phyloP scores from a whole-genome alignment of 2,797 vertebrate genomes.

The Amniataba percoides region DNA sequence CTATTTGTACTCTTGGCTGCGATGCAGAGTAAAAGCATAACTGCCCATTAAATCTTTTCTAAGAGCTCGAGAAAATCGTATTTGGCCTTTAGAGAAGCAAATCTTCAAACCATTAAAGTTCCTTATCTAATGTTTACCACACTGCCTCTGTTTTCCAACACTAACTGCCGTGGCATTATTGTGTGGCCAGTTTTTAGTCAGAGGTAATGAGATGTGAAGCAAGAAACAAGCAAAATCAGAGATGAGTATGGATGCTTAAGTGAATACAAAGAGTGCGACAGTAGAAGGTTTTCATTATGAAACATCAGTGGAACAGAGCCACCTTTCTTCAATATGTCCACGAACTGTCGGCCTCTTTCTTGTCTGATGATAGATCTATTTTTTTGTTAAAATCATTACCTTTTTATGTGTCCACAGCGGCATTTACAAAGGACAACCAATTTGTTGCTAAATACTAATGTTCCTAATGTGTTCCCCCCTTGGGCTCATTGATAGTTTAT shows the following conservation, averaged over 20 bases:
- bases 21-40: constrained; percentile 63
- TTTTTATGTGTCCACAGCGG: neutral
- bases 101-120: constrained; percentile 8
- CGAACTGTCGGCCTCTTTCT: neutral
- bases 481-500: neutral
- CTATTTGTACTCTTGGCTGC: constrained; percentile 63
- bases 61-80: constrained; percentile 8
- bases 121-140: neutral
- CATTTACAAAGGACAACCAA: neutral
- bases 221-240: neutral
- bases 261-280: neutral
- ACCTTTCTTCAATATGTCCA: neutral
- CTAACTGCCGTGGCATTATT: neutral
- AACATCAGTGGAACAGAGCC: neutral
- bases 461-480: neutral
- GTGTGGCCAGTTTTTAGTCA: neutral
- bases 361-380: neutral
- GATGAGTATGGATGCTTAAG: neutral
- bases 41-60: constrained; percentile 57
- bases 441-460: neutral
- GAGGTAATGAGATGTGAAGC: constrained; percentile 2
- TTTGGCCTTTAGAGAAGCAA: neutral
- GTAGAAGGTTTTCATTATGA: neutral
- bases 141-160: neutral
- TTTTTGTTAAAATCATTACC: neutral